Base-by-base conservation (phyloP, 1,140 invertebrate genomes). In the Hypothenemus hampei region DNA sequence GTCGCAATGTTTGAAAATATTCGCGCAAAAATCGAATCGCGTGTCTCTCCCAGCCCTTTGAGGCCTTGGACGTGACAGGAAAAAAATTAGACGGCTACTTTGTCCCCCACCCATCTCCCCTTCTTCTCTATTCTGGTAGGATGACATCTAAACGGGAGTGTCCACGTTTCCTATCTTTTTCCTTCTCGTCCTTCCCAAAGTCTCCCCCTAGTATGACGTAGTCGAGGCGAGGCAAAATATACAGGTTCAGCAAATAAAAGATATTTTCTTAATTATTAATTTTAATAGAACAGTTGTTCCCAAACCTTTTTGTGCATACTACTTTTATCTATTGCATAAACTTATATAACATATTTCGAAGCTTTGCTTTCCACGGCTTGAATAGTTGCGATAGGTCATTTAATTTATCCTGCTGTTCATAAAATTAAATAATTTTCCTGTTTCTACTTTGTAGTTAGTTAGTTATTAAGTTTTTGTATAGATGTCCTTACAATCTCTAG, bases 11-110 rank as follows among this genome's bases (percentile, higher is more conserved):
- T 22, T 43, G 21, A 16, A 5, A 10, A 43, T 11, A 43, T n/a
- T 43, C 22, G 23, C 7, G 11, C 11, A 46, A 31, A 46, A 46
- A 46, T 46, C 44, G n/a, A 15, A 22, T 36, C 20, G 49, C 39
- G 39, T 52, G 49, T 19, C 20, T 31, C 49, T n/a, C n/a, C 39
- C 49, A 22, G 33, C 49, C 49, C 37, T n/a, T n/a, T n/a, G n/a
- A 19, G 22, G 13, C 10, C 8, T 29, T 23, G 49, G 49, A 52
- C 49, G 21, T 52, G 49, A 52, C 40, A 33, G 13, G 22, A 21
- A 33, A 52, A 40, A 52, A 52, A 19, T 52, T 21, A 33, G 18
- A 22, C n/a, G 15, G 18, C n/a, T 18, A n/a, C n/a, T n/a, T n/a
- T n/a, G n/a, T n/a, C 40, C 18, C 40, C 35, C 39, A 11, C 39